Percentiles rank a stretch among this genome's conserved stretches.
These are phyloP conservation scores for Lepus timidus DNA, from an alignment of 2,113 vertebrate species.

Conservation along the genomic window DNA sequence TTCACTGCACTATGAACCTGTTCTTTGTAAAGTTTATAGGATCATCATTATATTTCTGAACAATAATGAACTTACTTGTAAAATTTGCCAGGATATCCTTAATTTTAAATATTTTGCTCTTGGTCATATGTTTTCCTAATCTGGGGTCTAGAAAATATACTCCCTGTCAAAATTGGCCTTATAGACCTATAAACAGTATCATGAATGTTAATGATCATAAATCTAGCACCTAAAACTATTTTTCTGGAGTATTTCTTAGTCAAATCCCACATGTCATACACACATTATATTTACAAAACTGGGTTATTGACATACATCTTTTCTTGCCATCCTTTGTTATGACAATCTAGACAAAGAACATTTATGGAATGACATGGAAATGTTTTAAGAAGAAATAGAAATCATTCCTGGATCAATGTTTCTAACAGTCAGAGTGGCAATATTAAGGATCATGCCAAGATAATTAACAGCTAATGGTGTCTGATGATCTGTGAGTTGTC, in stretches of 20 bases:
- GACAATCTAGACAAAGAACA: slow-evolving; percentile 26
- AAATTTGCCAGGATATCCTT: slow-evolving; percentile 25
- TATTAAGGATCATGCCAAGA: slow-evolving; percentile 64
- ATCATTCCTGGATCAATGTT: slow-evolving; percentile 30
- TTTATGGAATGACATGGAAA: slow-evolving; percentile 4
- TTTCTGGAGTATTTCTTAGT: slow-evolving; percentile 62
- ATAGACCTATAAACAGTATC: background rate
- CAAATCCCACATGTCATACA: background rate
- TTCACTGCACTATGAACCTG: slow-evolving; percentile 29
- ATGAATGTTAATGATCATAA: slow-evolving; percentile 40
- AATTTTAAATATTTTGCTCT: slow-evolving; percentile 61
- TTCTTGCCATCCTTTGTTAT: background rate
- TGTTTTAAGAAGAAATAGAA: slow-evolving; percentile 32
- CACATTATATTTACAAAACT: slow-evolving; percentile 9
- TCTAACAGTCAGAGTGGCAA: slow-evolving; percentile 51
- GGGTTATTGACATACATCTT: background rate
- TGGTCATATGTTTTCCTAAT: background rate
- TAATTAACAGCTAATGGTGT: slow-evolving; percentile 71
- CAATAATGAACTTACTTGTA: slow-evolving; percentile 11
- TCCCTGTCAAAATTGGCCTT: background rate
- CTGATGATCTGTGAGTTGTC: slow-evolving; percentile 74
- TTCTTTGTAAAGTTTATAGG: background rate
- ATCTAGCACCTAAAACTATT: slow-evolving; percentile 35
- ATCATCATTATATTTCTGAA: slow-evolving; percentile 29
- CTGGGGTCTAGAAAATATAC: slow-evolving; percentile 1